phyloP scores from a whole-genome alignment of 2,113 vertebrate genomes.

The Gymnarchus niloticus region DNA sequence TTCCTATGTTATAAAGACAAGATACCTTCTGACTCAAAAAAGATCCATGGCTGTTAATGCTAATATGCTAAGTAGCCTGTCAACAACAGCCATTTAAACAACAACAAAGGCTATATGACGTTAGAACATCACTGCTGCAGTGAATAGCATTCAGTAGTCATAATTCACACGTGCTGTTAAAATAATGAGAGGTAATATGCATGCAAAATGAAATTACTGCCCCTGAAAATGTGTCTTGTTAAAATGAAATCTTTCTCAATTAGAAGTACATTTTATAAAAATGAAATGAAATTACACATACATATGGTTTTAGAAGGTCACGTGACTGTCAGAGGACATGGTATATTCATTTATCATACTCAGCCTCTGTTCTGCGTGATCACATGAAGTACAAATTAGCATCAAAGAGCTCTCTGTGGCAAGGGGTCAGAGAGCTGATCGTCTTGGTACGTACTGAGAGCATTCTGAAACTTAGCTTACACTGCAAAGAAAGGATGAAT shows the following conservation, averaged over 20 bases:
- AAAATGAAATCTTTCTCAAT: not conserved
- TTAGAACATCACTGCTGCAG: not conserved
- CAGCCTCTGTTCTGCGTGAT: not conserved
- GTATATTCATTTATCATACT: slow-evolving; percentile 1
- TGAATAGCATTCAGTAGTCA: not conserved
- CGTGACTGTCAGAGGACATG: not conserved
- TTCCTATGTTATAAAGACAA: too few species aligned
- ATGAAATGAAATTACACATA: not conserved
- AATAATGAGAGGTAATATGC: not conserved
- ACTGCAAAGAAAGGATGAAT: not conserved
- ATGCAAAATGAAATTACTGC: not conserved
- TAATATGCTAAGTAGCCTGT: too few species aligned
- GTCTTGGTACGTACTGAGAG: not conserved
- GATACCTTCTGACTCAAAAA: too few species aligned
- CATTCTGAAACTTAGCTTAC: not conserved
- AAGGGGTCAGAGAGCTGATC: not conserved
- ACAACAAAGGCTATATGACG: not conserved
- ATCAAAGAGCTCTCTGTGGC: not conserved
- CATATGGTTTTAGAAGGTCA: not conserved
- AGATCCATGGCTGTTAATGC: too few species aligned
- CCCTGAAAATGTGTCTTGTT: not conserved
- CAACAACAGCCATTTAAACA: not conserved
- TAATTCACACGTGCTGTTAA: not conserved
- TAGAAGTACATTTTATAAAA: not conserved
- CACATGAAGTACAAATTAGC: slow-evolving; percentile 5